Conservation (phyloP, 2,888 invertebrate species). For the Hirtodrosophila duncani region DNA sequence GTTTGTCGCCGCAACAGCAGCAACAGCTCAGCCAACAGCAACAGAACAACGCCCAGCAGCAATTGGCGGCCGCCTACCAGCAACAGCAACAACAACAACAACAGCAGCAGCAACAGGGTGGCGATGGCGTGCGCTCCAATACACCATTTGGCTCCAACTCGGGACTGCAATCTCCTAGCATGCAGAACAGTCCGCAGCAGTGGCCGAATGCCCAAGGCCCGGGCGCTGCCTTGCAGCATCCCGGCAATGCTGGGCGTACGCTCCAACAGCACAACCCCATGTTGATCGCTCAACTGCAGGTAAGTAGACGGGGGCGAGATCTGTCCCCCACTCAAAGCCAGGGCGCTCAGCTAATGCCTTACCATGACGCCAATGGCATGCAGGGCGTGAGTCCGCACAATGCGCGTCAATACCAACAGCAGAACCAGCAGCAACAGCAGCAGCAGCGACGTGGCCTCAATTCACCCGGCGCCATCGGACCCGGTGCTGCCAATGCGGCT, state of each 20-base stretch:
- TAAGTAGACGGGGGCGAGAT: slow-evolving; percentile 79
- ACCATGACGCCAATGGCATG: slow-evolving; percentile 22
- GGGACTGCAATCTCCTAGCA: slow-evolving; percentile 77
- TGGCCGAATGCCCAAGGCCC: slow-evolving; percentile 39
- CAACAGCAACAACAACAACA: slow-evolving; percentile 70
- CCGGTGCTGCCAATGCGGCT: slow-evolving; percentile 36
- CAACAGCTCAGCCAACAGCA: slow-evolving; percentile 64
- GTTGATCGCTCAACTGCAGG: slow-evolving; percentile 91
- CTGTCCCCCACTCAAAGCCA: background rate
- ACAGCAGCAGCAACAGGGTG: slow-evolving; percentile 59
- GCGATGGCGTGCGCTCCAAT: slow-evolving; percentile 50
- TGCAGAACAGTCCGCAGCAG: slow-evolving; percentile 69
- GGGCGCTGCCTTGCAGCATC: slow-evolving; percentile 42
- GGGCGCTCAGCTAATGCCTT: slow-evolving; percentile 37
- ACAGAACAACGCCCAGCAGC: slow-evolving; percentile 50
- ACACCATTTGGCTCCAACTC: slow-evolving; percentile 59
- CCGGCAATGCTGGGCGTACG: slow-evolving; percentile 78
- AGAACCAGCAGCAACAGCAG: no score
- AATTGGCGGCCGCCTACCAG: slow-evolving; percentile 44
- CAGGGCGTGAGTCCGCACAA: slow-evolving; percentile 75
- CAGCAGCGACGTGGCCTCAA: slow-evolving; percentile 76
- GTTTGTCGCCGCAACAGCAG: slow-evolving; percentile 76
- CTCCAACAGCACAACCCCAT: slow-evolving; percentile 91
- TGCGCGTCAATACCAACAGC: slow-evolving; percentile 75
- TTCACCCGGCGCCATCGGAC: slow-evolving; percentile 74